Percentiles rank a stretch among this genome's conserved stretches.
phyloP scores from a whole-genome alignment of 2,797 vertebrate genomes.

The Propithecus deckenii region DNA sequence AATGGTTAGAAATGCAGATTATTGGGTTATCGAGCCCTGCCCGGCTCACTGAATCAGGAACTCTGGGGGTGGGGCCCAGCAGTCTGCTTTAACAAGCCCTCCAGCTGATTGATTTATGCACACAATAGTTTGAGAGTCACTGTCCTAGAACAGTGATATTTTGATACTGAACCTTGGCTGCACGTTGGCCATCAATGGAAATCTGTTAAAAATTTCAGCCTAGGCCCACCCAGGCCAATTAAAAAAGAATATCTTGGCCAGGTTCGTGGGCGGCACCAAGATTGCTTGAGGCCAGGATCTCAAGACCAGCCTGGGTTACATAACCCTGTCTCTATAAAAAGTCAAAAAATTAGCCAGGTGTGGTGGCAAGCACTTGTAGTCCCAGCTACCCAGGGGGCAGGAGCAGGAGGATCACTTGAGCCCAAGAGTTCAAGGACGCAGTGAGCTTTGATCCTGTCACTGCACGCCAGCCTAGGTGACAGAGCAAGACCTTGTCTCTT shows the following conservation, averaged over 20 bases:
- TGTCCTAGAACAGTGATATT: neutral
- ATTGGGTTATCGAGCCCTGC: neutral
- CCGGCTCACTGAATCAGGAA: neutral
- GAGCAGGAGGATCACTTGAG: neutral
- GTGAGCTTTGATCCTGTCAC: neutral
- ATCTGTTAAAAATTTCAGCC: neutral
- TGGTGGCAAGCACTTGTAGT: neutral
- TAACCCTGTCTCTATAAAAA: neutral
- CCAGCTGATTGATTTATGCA: neutral
- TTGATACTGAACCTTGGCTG: neutral
- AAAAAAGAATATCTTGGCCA: neutral
- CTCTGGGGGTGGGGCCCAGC: neutral
- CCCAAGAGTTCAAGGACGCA: neutral
- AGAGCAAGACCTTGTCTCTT: neutral
- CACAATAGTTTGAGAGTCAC: neutral
- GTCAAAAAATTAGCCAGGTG: neutral
- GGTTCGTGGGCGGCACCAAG: neutral
- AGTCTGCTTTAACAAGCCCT: neutral
- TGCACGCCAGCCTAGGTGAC: too few relatives aligned
- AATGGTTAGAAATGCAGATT: neutral
- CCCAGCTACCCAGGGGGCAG: neutral
- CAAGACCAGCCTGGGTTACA: neutral
- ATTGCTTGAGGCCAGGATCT: neutral
- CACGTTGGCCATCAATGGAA: neutral
- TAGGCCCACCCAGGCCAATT: neutral